Conservation (phyloP, 2,113 vertebrate genomes). For the Setophaga coronata region DNA sequence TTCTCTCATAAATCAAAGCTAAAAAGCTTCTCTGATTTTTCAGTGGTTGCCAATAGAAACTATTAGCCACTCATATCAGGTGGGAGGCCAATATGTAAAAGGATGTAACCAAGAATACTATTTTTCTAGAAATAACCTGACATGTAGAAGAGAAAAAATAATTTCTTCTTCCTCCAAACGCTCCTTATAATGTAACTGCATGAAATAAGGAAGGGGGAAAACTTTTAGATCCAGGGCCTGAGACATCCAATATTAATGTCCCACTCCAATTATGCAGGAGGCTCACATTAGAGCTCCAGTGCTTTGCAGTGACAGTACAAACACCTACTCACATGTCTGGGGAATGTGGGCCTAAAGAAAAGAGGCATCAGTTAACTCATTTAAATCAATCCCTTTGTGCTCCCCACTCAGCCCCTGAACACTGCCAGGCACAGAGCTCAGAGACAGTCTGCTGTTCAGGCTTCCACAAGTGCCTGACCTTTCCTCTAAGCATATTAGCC, state of each 20-base stretch:
- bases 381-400: neutral
- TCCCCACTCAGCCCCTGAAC: neutral
- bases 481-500: conserved; percentile 26
- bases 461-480: conserved; percentile 40
- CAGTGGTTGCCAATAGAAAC: neutral
- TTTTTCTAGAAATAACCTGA: neutral
- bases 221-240: neutral
- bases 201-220: neutral
- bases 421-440: neutral
- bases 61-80: neutral
- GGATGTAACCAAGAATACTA: neutral
- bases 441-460: neutral
- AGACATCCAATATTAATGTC: neutral
- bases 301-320: neutral
- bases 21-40: neutral
- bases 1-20: neutral
- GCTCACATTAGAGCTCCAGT: neutral
- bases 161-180: neutral
- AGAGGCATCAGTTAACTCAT: neutral
- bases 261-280: neutral
- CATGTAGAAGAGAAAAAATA: neutral
- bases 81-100: neutral
- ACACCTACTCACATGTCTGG: neutral
- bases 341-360: neutral
- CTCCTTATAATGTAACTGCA: neutral